phyloP scores from a whole-genome alignment of 2,888 invertebrate species.

The Thera obeliscata region DNA sequence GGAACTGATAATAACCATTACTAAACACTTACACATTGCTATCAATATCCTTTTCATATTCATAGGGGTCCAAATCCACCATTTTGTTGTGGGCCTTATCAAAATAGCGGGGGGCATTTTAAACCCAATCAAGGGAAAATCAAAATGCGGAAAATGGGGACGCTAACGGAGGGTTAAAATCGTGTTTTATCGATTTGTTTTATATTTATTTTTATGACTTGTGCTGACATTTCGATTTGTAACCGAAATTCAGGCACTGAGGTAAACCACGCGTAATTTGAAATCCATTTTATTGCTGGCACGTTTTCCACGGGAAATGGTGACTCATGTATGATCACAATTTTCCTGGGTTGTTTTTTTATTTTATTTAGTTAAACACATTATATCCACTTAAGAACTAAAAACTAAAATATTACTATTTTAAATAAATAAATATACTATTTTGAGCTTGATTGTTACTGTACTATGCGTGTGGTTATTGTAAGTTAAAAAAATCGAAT shows the following conservation, averaged over 20 bases:
- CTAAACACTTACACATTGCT: conserved; percentile 42
- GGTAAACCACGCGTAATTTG: conserved; percentile 24
- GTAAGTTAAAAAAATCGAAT: too few species aligned
- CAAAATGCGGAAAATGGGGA: conserved; percentile 82
- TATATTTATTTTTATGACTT: conserved; percentile 81
- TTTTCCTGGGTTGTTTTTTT: background rate
- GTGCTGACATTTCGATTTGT: conserved; percentile 72
- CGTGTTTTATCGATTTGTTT: conserved; percentile 78
- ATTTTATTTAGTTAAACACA: too few species aligned
- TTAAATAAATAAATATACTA: too few species aligned
- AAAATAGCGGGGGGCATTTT: conserved; percentile 78
- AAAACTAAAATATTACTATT: too few species aligned
- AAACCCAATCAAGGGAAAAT: conserved; percentile 83
- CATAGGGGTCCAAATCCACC: conserved; percentile 62
- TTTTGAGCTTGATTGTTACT: too few species aligned
- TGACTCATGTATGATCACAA: background rate
- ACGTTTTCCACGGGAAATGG: conserved; percentile 9
- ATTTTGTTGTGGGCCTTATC: conserved; percentile 72
- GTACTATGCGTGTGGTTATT: too few species aligned
- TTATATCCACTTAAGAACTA: too few species aligned
- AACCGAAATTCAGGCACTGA: conserved; percentile 46
- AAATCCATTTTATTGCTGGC: conserved; percentile 16
- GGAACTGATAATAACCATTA: conserved; percentile 35
- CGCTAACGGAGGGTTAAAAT: conserved; percentile 80
- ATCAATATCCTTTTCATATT: conserved; percentile 53